These are phyloP conservation scores for Brachyalestes nurse DNA, from an alignment of 2,797 vertebrate species.

Conservation along the genomic window DNA sequence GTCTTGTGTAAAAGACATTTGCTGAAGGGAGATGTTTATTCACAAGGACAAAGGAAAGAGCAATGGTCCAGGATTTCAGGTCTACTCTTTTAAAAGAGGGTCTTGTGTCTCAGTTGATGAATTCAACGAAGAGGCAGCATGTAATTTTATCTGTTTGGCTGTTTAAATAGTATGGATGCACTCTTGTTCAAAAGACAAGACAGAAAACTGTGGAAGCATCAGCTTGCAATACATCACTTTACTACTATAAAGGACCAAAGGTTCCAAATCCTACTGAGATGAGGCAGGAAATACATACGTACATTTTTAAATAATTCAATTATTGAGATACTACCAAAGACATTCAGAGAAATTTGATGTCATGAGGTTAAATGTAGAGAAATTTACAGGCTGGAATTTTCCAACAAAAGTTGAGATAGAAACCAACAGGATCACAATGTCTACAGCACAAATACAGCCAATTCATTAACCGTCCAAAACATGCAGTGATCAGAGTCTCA, in stretches of 20 bases:
- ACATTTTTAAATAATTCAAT: no score
- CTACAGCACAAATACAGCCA: no score
- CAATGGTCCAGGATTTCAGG: not conserved
- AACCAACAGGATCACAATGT: no score
- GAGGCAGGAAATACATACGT: no score
- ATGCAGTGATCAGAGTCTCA: no score
- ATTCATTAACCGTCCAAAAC: no score
- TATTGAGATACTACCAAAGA: no score
- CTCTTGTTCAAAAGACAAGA: not conserved
- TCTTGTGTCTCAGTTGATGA: conserved; percentile 4
- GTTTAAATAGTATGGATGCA: not conserved
- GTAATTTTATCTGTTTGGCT: no score
- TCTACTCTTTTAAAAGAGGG: not conserved
- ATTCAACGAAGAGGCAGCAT: not conserved
- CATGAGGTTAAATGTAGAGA: no score
- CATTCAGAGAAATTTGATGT: no score
- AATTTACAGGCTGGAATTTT: no score
- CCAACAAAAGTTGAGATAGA: no score
- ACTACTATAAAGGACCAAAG: not conserved
- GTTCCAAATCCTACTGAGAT: not conserved
- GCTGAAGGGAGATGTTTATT: not conserved
- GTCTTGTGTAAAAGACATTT: not conserved
- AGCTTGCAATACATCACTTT: not conserved
- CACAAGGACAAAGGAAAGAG: not conserved
- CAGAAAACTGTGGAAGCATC: not conserved